A percentile compares a stretch with the other conserved stretches of the same genome.
phyloP scores from a whole-genome alignment of 2,797 vertebrate genomes.

The Catamblyrhynchus diadema region DNA sequence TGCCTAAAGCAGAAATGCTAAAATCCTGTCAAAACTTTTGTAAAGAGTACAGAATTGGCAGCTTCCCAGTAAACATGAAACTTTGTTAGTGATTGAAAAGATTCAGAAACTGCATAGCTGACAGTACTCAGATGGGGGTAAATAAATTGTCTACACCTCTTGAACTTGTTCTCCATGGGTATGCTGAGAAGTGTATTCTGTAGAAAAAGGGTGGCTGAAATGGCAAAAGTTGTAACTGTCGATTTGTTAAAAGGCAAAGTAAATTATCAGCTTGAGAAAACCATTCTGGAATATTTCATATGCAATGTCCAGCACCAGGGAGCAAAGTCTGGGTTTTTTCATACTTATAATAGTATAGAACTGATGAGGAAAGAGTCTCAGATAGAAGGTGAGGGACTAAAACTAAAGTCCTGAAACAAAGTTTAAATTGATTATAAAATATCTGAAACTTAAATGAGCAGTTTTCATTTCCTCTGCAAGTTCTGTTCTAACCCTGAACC shows the following conservation, averaged over 20 bases:
- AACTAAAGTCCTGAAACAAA: neutral
- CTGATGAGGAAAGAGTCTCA: neutral
- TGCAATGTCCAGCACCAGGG: neutral
- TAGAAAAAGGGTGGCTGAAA: neutral
- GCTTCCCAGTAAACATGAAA: neutral
- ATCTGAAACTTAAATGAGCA: neutral
- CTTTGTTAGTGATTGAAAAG: neutral
- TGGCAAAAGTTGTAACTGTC: neutral
- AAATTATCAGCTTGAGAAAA: neutral
- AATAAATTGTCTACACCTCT: neutral
- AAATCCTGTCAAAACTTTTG: neutral
- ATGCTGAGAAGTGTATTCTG: neutral
- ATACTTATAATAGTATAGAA: neutral
- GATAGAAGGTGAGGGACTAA: neutral
- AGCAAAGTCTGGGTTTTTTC: accelerated
- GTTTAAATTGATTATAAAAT: neutral
- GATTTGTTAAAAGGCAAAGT: neutral
- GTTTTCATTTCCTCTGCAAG: neutral
- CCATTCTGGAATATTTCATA: neutral
- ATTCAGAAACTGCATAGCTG: neutral
- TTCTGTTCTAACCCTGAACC: neutral
- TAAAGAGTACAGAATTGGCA: neutral
- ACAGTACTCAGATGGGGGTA: neutral
- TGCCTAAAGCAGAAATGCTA: neutral
- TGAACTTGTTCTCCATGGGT: neutral